phyloP scores from a whole-genome alignment of 2,888 invertebrate species.

The Ditula angustiorana region DNA sequence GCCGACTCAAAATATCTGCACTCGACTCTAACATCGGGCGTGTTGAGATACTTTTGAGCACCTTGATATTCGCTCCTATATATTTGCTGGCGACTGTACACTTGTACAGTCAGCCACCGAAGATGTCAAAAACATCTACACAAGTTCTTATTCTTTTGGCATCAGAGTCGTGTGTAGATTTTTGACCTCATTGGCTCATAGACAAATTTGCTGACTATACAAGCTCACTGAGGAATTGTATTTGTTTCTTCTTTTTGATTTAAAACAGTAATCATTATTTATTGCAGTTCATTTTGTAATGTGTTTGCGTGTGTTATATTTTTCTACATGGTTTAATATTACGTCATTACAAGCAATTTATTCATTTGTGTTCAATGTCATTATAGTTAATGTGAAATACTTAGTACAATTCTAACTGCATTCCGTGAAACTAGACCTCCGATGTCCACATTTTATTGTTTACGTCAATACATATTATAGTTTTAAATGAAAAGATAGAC shows the following conservation, averaged over 20 bases:
- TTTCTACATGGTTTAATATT: neutral
- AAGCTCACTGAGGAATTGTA: neutral
- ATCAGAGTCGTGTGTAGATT: too few relatives aligned
- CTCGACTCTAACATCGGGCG: too few relatives aligned
- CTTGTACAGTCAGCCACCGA: too few relatives aligned
- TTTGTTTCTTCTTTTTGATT: neutral
- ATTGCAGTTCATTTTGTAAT: neutral
- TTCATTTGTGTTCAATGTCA: neutral
- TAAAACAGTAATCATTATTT: neutral
- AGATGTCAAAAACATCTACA: too few relatives aligned
- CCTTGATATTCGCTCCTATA: too few relatives aligned
- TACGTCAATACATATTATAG: neutral
- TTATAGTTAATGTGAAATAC: neutral
- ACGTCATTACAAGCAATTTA: neutral
- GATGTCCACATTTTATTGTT: neutral
- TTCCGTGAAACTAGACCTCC: constrained; percentile 1
- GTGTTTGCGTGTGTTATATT: constrained; percentile 5
- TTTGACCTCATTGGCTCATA: too few relatives aligned
- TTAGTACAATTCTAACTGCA: constrained; percentile 4
- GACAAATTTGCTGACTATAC: neutral
- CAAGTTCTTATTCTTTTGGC: too few relatives aligned
- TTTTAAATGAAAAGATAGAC: neutral
- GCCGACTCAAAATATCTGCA: too few relatives aligned
- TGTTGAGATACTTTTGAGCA: too few relatives aligned
- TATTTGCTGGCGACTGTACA: too few relatives aligned